phyloP scores from a whole-genome alignment of 2,797 vertebrate genomes.

The Clarias laeviceps region DNA sequence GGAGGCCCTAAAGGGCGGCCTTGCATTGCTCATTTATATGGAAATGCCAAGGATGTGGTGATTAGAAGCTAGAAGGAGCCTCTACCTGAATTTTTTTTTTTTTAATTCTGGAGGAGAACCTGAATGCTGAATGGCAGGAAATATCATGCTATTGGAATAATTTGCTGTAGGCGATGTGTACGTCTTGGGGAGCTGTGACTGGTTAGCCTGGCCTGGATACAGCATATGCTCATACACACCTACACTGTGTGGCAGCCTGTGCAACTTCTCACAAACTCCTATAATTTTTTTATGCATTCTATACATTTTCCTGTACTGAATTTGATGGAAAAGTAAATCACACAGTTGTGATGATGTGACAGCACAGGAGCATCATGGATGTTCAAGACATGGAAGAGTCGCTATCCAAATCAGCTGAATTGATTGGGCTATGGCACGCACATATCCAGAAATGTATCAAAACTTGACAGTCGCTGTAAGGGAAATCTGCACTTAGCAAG shows the following conservation, averaged over 20 bases:
- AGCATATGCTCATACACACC: background rate
- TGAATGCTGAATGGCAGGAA: slow-evolving; percentile 23
- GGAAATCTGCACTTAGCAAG: background rate
- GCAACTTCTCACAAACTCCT: background rate
- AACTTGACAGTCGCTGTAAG: too few relatives aligned
- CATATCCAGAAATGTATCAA: background rate
- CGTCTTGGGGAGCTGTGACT: background rate
- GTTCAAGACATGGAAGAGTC: too few relatives aligned
- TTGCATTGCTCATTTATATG: slow-evolving; percentile 67
- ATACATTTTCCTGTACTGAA: background rate
- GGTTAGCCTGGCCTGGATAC: background rate
- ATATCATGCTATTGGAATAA: background rate
- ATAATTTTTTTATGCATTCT: background rate
- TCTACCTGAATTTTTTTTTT: slow-evolving; percentile 51
- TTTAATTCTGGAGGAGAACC: slow-evolving; percentile 49
- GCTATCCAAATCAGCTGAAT: background rate
- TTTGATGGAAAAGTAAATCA: background rate
- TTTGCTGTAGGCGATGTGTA: background rate
- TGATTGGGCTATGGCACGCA: background rate
- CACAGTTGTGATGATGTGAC: background rate
- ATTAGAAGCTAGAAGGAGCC: slow-evolving; percentile 59
- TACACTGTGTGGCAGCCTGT: background rate
- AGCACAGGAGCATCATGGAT: background rate
- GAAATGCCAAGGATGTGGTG: slow-evolving; percentile 66
- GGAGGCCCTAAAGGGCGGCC: slow-evolving; percentile 57